Conservation (phyloP, 1,140 invertebrate species). For the Dendrolimus punctatus region DNA sequence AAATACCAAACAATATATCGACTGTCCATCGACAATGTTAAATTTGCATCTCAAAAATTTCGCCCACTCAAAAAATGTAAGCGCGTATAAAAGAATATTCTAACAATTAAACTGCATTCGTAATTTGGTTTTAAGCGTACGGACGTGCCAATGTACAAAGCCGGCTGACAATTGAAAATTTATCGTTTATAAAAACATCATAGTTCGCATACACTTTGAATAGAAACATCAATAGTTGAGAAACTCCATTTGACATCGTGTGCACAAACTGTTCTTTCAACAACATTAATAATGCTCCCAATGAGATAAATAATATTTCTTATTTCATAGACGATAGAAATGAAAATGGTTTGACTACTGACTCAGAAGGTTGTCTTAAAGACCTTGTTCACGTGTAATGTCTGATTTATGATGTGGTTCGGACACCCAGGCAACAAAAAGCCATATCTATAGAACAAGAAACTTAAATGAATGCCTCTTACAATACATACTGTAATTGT, state of each 20-base stretch:
- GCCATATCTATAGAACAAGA: constrained; percentile 58
- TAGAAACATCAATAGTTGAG: constrained; percentile 54
- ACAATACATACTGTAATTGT: constrained; percentile 65
- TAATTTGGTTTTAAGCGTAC: constrained; percentile 18
- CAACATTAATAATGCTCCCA: neutral
- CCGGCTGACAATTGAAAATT: constrained; percentile 50
- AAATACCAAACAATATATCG: constrained; percentile 16
- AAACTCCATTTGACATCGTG: constrained; percentile 41
- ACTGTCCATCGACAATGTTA: constrained; percentile 3
- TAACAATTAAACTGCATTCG: constrained; percentile 1
- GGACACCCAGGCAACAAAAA: constrained; percentile 58
- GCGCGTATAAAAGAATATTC: neutral
- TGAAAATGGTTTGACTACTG: constrained; percentile 11
- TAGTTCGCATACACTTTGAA: constrained; percentile 33
- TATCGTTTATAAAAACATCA: constrained; percentile 63
- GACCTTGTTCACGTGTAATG: constrained; percentile 17
- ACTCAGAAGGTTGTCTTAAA: constrained; percentile 1
- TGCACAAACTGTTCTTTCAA: constrained; percentile 22
- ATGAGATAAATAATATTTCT: constrained; percentile 9
- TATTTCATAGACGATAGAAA: constrained; percentile 13
- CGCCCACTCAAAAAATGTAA: too few relatives aligned
- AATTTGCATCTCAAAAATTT: neutral
- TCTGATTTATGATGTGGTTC: constrained; percentile 65
- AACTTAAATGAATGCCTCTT: constrained; percentile 60
- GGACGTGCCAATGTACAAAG: constrained; percentile 44